These are phyloP conservation scores for Meandrusa payeni DNA, from an alignment of 2,888 invertebrate genomes.

Conservation along the genomic window DNA sequence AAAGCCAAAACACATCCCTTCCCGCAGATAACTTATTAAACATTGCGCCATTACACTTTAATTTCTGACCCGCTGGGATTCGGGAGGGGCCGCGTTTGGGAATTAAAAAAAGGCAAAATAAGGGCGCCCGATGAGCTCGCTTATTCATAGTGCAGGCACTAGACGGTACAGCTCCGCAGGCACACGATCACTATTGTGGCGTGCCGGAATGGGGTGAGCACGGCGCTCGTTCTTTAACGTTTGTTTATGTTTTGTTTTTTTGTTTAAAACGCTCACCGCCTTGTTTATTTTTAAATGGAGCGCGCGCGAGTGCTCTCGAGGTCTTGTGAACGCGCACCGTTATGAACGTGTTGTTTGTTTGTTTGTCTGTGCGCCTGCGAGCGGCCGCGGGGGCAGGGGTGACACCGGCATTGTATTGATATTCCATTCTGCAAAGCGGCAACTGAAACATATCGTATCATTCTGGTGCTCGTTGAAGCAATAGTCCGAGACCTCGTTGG, in stretches of 20 bases:
- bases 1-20: constrained; percentile 61
- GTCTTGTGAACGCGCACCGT: constrained; percentile 46
- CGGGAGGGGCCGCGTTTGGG: constrained; percentile 50
- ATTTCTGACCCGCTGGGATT: constrained; percentile 72
- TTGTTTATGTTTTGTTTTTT: constrained; percentile 36
- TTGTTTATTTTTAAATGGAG: constrained; percentile 69
- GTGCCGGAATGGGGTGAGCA: constrained; percentile 16
- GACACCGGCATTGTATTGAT: constrained; percentile 39
- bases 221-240: constrained; percentile 39
- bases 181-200: constrained; percentile 31
- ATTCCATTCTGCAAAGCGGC: constrained; percentile 1
- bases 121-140: constrained; percentile 58
- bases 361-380: constrained; percentile 41
- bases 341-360: constrained; percentile 47
- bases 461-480: too few relatives aligned
- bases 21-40: constrained; percentile 78
- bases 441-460: constrained; percentile 1
- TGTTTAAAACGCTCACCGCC: constrained; percentile 56
- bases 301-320: constrained; percentile 61
- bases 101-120: constrained; percentile 61
- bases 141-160: constrained; percentile 62
- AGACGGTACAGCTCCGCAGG: constrained; percentile 58
- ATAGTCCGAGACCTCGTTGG: too few relatives aligned
- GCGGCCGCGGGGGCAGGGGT: constrained; percentile 52
- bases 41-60: constrained; percentile 77